A percentile compares a stretch with the other conserved stretches of the same genome.
Evolutionary conservation across 2,888 invertebrate genomes (phyloP).

Genomic region (Eurytoma adleriae): DNA sequence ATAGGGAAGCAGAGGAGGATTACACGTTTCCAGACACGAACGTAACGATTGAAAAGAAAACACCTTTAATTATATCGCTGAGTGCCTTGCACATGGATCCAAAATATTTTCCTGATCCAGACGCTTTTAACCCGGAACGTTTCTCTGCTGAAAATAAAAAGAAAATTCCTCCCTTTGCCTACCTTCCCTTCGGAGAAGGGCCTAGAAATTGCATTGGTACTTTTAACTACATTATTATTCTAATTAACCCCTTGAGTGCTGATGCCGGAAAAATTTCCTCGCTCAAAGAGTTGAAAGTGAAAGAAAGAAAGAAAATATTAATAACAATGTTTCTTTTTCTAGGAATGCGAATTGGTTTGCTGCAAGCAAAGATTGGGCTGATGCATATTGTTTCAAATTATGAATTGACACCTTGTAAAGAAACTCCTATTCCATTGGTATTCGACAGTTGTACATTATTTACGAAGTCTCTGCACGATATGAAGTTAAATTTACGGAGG

Average conservation of each 20-base stretch:
- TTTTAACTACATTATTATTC: no score
- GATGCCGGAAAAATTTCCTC: no score
- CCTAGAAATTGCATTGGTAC: conserved; percentile 72
- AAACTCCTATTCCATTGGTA: conserved; percentile 65
- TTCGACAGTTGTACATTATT: conserved; percentile 62
- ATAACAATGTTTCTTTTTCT: conserved; percentile 2
- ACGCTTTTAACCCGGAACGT: conserved; percentile 74
- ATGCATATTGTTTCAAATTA: conserved; percentile 64
- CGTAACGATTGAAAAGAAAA: conserved; percentile 69
- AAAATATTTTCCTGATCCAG: conserved; percentile 72
- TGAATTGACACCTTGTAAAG: conserved; percentile 62
- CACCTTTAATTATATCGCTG: conserved; percentile 69
- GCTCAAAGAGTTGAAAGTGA: no score
- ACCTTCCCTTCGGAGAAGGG: conserved; percentile 72
- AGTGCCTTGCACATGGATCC: conserved; percentile 73
- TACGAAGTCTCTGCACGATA: conserved; percentile 59
- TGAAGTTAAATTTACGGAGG: conserved; percentile 62
- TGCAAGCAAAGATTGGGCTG: conserved; percentile 67
- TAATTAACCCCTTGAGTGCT: no score
- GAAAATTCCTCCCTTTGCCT: conserved; percentile 63
- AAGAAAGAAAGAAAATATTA: background rate
- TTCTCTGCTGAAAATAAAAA: conserved; percentile 71
- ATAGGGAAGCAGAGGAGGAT: conserved; percentile 63
- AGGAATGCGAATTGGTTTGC: conserved; percentile 68
- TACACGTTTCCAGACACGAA: conserved; percentile 67